phyloP scores from a whole-genome alignment of 2,888 invertebrate species.

The Hydropsyche betteni region DNA sequence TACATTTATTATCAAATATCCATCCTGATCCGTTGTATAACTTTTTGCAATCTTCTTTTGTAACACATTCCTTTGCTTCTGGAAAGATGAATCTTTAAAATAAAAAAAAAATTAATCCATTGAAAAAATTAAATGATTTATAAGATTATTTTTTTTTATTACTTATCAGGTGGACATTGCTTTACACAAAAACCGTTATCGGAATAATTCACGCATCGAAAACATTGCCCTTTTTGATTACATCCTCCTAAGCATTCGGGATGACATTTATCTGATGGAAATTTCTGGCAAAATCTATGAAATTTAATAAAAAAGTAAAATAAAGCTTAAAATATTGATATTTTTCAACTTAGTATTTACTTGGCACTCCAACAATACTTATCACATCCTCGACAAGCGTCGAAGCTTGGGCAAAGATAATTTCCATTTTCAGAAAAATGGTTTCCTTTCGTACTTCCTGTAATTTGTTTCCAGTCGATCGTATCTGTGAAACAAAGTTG shows the following conservation, averaged over 20 bases:
- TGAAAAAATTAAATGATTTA: neutral
- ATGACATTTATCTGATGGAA: conserved; percentile 69
- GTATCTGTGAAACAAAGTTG: conserved; percentile 78
- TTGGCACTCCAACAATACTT: conserved; percentile 62
- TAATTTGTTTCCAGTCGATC: conserved; percentile 59
- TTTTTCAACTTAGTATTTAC: conserved; percentile 53
- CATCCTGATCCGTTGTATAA: conserved; percentile 61
- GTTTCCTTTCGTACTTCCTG: conserved; percentile 57
- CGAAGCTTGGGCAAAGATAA: conserved; percentile 56
- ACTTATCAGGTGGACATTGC: conserved; percentile 75
- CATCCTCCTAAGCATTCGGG: conserved; percentile 85
- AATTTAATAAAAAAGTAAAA: too few species aligned
- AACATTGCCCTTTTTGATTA: conserved; percentile 67
- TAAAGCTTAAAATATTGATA: conserved; percentile 37
- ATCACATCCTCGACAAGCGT: conserved; percentile 56
- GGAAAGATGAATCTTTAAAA: conserved; percentile 64
- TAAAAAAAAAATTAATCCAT: neutral
- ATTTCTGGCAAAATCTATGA: conserved; percentile 65
- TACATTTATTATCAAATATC: conserved; percentile 71
- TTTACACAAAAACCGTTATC: conserved; percentile 68
- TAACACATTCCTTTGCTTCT: conserved; percentile 74
- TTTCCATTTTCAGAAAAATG: conserved; percentile 54
- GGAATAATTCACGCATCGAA: conserved; percentile 71
- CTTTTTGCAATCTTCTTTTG: conserved; percentile 70
- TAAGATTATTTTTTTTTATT: conserved; percentile 55